Conservation (phyloP, 2,888 invertebrate genomes). For the Lobophora halterata region DNA sequence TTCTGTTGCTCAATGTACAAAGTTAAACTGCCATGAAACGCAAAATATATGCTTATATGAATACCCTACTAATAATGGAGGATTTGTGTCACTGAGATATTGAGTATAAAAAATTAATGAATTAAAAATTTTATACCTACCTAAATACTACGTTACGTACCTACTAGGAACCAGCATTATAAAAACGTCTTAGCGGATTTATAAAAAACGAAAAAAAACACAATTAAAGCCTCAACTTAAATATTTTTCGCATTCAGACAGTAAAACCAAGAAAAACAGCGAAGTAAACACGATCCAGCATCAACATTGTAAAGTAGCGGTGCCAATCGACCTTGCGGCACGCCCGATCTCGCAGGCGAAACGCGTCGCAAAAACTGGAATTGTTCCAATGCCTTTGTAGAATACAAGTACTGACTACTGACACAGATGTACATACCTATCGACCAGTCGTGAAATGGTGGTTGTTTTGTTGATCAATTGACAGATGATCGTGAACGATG, state of each 20-base stretch:
- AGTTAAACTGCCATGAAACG: conserved; percentile 11
- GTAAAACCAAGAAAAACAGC: conserved; percentile 18
- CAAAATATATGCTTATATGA: background rate
- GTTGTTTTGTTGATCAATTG: conserved; percentile 21
- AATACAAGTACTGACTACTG: too few relatives aligned
- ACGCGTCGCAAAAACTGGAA: conserved; percentile 52
- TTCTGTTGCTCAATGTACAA: too few relatives aligned
- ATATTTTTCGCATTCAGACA: conserved; percentile 10
- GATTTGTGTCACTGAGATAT: too few relatives aligned
- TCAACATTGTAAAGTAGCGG: conserved; percentile 35
- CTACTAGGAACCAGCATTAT: too few relatives aligned
- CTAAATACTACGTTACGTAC: too few relatives aligned
- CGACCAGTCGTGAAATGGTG: conserved; percentile 28
- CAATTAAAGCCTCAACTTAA: conserved; percentile 7
- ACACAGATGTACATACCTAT: conserved; percentile 31
- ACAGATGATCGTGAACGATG: conserved; percentile 20
- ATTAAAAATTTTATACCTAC: too few relatives aligned
- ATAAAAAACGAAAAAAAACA: too few relatives aligned
- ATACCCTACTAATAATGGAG: too few relatives aligned
- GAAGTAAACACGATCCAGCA: conserved; percentile 18
- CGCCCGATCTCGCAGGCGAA: conserved; percentile 48
- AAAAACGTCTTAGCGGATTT: too few relatives aligned
- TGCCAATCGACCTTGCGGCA: conserved; percentile 56
- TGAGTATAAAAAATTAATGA: too few relatives aligned
- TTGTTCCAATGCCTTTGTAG: conserved; percentile 44